phyloP scores from a whole-genome alignment of 1,140 invertebrate genomes.

The Steinernema khuongi region DNA sequence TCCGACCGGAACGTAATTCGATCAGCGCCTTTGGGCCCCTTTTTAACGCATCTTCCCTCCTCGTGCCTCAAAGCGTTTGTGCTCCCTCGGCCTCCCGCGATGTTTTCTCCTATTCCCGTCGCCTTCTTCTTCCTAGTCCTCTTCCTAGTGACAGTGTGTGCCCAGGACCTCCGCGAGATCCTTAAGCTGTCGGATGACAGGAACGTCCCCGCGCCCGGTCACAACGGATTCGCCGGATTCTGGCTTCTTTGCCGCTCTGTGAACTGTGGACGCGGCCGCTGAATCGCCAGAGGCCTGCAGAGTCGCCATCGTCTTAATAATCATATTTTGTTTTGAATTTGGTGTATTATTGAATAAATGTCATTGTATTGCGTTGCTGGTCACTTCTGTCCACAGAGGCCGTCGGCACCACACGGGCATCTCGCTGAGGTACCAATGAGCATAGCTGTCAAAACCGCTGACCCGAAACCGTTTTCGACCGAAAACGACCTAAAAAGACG shows the following conservation, averaged over 20 bases:
- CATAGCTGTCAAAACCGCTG: too few species aligned
- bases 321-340: too few species aligned
- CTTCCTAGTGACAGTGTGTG: not conserved
- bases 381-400: too few species aligned
- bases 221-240: not conserved
- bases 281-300: too few species aligned
- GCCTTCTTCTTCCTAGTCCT: not conserved
- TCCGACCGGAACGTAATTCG: not conserved
- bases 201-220: not conserved
- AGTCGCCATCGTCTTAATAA: too few species aligned
- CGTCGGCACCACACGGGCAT: too few species aligned
- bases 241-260: constrained; percentile 3
- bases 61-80: not conserved
- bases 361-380: too few species aligned
- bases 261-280: not conserved
- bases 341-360: too few species aligned
- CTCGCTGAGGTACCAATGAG: too few species aligned
- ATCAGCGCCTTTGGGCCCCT: not conserved
- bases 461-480: too few species aligned
- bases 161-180: not conserved
- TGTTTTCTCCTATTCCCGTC: not conserved
- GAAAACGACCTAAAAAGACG: too few species aligned
- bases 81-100: not conserved
- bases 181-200: not conserved
- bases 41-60: not conserved